Conservation (phyloP, 2,113 vertebrate species). For the Scophthalmus maximus region DNA sequence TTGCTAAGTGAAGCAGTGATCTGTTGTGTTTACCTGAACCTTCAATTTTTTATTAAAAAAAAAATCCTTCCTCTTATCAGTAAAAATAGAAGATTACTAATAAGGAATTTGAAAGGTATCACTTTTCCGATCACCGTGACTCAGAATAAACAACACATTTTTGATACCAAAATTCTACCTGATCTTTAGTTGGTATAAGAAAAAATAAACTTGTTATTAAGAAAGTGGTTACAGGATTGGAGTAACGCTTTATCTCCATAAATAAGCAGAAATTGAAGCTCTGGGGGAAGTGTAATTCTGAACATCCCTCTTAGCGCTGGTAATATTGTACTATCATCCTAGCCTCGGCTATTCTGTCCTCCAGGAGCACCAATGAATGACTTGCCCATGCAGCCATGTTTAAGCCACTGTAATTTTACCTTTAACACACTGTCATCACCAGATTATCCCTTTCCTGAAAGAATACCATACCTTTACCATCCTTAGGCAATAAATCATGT, state of each 20-base stretch:
- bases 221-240: slow-evolving; percentile 23
- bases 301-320: slow-evolving; percentile 51
- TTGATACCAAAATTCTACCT: neutral
- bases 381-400: slow-evolving; percentile 65
- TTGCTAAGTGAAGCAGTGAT: no score
- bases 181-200: neutral
- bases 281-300: slow-evolving; percentile 32
- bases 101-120: no score
- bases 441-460: slow-evolving; percentile 70
- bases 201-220: slow-evolving; percentile 10
- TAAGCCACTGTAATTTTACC: slow-evolving; percentile 73
- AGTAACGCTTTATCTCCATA: slow-evolving; percentile 41
- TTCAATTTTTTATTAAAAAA: no score
- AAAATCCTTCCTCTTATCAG: no score
- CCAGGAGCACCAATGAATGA: slow-evolving; percentile 67
- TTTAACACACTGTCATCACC: slow-evolving; percentile 61
- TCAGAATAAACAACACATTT: neutral
- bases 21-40: no score
- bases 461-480: slow-evolving; percentile 53
- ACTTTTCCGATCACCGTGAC: neutral
- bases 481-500: slow-evolving; percentile 51
- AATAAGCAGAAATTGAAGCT: slow-evolving; percentile 56
- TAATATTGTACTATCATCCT: slow-evolving; percentile 71
- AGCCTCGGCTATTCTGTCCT: slow-evolving; percentile 62
- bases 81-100: no score